Base-by-base conservation (phyloP, 2,113 vertebrate species). In the Anthoscopus minutus region DNA sequence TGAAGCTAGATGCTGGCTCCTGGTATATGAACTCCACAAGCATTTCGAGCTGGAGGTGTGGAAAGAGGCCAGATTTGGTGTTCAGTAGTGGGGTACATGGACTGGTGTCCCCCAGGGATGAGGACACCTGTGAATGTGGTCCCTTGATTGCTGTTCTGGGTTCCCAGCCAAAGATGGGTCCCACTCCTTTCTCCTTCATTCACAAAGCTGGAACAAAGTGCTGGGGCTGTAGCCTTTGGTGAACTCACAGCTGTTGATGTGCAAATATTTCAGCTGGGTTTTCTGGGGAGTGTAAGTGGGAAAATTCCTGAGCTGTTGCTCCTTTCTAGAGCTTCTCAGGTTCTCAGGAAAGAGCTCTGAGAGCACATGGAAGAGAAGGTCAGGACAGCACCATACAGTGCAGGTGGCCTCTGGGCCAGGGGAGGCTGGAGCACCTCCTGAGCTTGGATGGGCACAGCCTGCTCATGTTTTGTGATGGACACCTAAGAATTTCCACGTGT, bases 351-450 rank as follows among this genome's bases (percentile, higher is more conserved):
- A 25, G 7, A 53, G 17, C 25, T 58, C 42, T 37, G 22, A 9
- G 8, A 40, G 25, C 11, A 8, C 3, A 1, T 1, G 4, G 15
- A 9, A 40, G 22, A 77, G 22, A 45, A 74, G 2, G 1, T 30
- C 44, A 51, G 38, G 53, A 30, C 51, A 64, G 2, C 54, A 64
- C 10, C 51, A 58, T 37, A 5, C 2, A 13, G 30, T 7, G 38
- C 18, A 16, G 6, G 16, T 28, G 56, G 18, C 31, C 35, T 20
- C 33, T 31, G 14, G 13, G 22, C 50, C 28, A 37, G 37, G 38
- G 14, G 33, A 56, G 51, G 21, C 37, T 18, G 80, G 12, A 38
- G 9, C 22, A 48, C 7, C 10, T 28, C 33, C 58, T 35, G 25
- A 21, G 45, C 38, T 79, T 28, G 19, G 12, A 5, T 28, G 31